Conservation (phyloP, 2,888 invertebrate genomes). For the Spodoptera exigua region DNA sequence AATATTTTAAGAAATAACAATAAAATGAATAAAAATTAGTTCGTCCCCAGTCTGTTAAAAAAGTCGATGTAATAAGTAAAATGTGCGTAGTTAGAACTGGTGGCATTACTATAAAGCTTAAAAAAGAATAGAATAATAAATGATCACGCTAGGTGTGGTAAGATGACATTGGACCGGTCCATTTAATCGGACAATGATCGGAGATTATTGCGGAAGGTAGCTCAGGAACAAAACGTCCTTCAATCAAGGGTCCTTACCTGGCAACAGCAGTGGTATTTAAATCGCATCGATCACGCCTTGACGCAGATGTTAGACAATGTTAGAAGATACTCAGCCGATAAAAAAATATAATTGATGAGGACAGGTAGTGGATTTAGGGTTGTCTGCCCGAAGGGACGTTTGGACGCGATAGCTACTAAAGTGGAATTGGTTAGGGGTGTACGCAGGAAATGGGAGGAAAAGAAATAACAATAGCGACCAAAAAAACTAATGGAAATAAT, state of each 20-base stretch:
- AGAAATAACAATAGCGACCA: conserved; percentile 26
- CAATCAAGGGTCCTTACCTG: conserved; percentile 53
- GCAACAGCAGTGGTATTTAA: conserved; percentile 71
- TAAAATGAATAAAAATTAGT: conserved; percentile 46
- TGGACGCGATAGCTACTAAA: conserved; percentile 52
- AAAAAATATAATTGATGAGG: conserved; percentile 87
- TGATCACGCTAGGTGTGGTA: neutral
- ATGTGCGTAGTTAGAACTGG: conserved; percentile 55
- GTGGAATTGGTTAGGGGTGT: conserved; percentile 48
- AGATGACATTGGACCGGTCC: neutral
- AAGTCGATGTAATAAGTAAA: conserved; percentile 58
- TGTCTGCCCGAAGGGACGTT: conserved; percentile 56
- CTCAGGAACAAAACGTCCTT: conserved; percentile 16
- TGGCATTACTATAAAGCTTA: conserved; percentile 24
- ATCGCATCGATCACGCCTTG: conserved; percentile 81
- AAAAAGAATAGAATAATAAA: conserved; percentile 2
- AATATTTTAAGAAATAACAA: conserved; percentile 33
- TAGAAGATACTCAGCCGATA: conserved; percentile 72
- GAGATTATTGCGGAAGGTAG: neutral
- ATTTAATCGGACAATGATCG: neutral
- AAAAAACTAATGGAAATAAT: conserved; percentile 2
- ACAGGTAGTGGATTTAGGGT: conserved; percentile 75
- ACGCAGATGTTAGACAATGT: conserved; percentile 79
- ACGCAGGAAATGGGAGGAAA: conserved; percentile 27
- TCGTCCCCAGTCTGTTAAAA: conserved; percentile 58